phyloP scores from a whole-genome alignment of 1,140 invertebrate species.

The Drepana arcuata region DNA sequence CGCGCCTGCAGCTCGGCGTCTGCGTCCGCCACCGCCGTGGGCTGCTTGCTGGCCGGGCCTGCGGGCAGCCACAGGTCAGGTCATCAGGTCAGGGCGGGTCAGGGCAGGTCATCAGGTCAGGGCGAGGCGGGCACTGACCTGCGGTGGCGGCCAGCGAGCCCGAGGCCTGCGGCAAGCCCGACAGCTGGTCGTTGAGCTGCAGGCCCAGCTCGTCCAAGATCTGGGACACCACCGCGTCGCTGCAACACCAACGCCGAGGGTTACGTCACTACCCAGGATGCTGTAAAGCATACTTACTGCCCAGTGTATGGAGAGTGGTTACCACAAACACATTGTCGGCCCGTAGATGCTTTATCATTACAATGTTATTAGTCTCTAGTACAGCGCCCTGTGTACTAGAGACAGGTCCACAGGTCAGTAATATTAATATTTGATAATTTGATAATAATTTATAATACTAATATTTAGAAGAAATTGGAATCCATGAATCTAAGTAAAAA shows the following conservation, averaged over 20 bases:
- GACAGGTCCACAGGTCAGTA: background rate
- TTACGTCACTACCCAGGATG: no score
- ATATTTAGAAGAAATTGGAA: no score
- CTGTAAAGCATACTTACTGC: no score
- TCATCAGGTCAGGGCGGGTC: constrained; percentile 72
- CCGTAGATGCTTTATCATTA: no score
- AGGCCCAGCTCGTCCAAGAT: constrained; percentile 97
- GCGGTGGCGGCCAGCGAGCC: constrained; percentile 74
- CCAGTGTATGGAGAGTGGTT: no score
- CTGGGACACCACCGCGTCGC: constrained; percentile 92
- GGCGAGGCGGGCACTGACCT: no score
- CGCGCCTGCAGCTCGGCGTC: constrained; percentile 96
- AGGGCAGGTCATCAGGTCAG: constrained; percentile 82
- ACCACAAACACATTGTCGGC: no score
- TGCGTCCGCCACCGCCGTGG: constrained; percentile 82
- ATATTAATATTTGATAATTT: no score
- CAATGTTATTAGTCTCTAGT: no score
- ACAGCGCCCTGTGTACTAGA: background rate
- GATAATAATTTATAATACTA: no score
- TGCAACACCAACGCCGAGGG: constrained; percentile 51
- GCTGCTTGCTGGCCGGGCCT: constrained; percentile 67
- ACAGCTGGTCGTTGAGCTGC: constrained; percentile 91
- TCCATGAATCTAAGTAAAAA: no score
- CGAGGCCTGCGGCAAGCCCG: constrained; percentile 85
- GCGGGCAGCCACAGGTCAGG: constrained; percentile 65